Evolutionary conservation across 1,140 invertebrate genomes (phyloP), one percentile per base, ranked within the genome.

Genomic region (Drosophila bocqueti): DNA sequence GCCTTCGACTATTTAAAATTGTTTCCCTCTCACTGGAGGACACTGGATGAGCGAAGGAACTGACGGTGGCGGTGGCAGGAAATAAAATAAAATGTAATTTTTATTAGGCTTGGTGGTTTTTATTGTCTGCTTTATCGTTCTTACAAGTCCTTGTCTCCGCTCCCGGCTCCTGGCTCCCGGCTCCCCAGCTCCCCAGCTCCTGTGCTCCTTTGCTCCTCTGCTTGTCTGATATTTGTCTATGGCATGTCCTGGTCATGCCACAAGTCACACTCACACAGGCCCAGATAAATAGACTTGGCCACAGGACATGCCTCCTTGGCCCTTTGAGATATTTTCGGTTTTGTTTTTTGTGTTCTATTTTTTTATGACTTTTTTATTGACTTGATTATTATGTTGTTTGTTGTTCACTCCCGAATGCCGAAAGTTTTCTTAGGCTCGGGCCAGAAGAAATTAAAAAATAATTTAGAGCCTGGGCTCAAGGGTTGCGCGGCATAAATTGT

Each of bases 61-160:
- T 34, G 46, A 13, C 49, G 49, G 18, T 9, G 49, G 47, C 40
- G 54, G 50, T 31, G 69, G 46, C 31, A 87, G 66, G 74, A 90
- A 90, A 90, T 90, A 90, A 91, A 90, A 90, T 90, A 90, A 90
- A 90, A 90, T 90, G 85, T 90, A 90, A 90, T 90, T 90, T 89
- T 90, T 90, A 90, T 90, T 90, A 91, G 89, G 79, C 85, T 90
- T 74, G 61, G 85, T 90, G 85, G 85, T 90, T 90, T 90, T 90
- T 90, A 90, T 90, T 90, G 85, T 84, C 85, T 79, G 76, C 81
- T 90, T 90, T 90, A 90, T 90, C 85, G 85, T 86, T 85, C 65
- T 76, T 79, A 89, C 84, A 89, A 89, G 85, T 83, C 49, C 67
- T 71, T 46, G 54, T 85, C 76, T 50, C 60, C 52, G 76, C 57